Percentiles rank a stretch among this genome's conserved stretches.
These are phyloP conservation scores for Acanthosepion esculentum DNA, from an alignment of 2,888 invertebrate species.

Conservation along the genomic window DNA sequence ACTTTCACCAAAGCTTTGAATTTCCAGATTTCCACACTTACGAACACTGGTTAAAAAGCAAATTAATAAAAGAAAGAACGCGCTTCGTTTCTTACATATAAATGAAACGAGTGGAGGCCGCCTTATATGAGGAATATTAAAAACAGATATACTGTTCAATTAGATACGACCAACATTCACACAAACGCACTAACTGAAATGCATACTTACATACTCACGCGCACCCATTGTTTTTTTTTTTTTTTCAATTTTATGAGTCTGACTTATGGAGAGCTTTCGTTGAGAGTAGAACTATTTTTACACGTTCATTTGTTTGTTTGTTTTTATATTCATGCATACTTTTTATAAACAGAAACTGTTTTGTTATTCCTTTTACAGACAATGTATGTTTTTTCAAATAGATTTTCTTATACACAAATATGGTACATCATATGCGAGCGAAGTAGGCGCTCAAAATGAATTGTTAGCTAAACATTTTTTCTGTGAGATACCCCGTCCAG, in stretches of 20 bases:
- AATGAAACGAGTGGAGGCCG: neutral
- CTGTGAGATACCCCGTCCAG: slow-evolving; percentile 4
- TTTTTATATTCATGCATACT: neutral
- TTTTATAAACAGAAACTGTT: slow-evolving; percentile 7
- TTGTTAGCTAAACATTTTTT: neutral
- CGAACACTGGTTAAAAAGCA: neutral
- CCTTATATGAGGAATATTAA: neutral
- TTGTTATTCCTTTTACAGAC: neutral
- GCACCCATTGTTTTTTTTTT: neutral
- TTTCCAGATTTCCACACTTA: neutral
- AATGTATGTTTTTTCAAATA: neutral
- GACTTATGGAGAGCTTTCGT: neutral
- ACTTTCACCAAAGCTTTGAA: neutral
- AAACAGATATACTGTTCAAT: neutral
- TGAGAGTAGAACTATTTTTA: neutral
- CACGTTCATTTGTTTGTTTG: neutral
- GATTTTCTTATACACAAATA: neutral
- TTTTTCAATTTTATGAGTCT: neutral
- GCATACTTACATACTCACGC: neutral
- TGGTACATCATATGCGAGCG: slow-evolving; percentile 20
- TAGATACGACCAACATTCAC: neutral
- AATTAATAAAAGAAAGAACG: neutral
- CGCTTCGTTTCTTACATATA: neutral
- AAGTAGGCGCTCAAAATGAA: neutral
- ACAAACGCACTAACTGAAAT: neutral